These are phyloP conservation scores for Caenorhabditis afra DNA, from an alignment of 2,888 invertebrate genomes.

Conservation along the genomic window DNA sequence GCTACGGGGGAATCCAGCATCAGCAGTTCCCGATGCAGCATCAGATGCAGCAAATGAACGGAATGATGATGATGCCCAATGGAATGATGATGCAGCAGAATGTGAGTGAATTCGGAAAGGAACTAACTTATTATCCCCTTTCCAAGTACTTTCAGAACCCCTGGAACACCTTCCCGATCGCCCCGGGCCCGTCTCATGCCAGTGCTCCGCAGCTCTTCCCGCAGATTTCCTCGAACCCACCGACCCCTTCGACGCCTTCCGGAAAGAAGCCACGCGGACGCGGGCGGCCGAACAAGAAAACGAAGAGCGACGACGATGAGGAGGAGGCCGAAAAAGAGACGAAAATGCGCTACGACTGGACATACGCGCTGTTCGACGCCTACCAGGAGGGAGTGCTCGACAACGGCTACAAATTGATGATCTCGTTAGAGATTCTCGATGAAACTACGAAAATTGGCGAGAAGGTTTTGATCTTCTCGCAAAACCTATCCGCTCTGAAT, in stretches of 20 bases:
- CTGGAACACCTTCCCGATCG: constrained; percentile 3
- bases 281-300: constrained; percentile 13
- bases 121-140: neutral
- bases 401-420: constrained; percentile 93
- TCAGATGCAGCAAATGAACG: neutral
- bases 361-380: constrained; percentile 15
- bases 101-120: constrained; percentile 7
- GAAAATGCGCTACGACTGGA: constrained; percentile 41
- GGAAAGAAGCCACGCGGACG: constrained; percentile 18
- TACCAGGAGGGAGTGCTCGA: constrained; percentile 42
- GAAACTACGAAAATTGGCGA: constrained; percentile 92
- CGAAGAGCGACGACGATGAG: constrained; percentile 45
- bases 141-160: constrained; percentile 10
- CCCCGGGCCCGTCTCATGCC: neutral
- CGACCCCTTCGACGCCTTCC: constrained; percentile 15
- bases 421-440: constrained; percentile 92
- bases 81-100: constrained; percentile 33
- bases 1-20: neutral
- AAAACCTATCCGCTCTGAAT: constrained; percentile 94
- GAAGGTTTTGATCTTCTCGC: constrained; percentile 93
- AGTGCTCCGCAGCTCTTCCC: constrained; percentile 7
- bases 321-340: constrained; percentile 35
- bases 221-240: constrained; percentile 20
- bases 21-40: no score
- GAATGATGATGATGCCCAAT: constrained; percentile 14